Evolutionary conservation across 2,888 invertebrate species (phyloP).

Genomic region (Hemicrepidius hirtus): DNA sequence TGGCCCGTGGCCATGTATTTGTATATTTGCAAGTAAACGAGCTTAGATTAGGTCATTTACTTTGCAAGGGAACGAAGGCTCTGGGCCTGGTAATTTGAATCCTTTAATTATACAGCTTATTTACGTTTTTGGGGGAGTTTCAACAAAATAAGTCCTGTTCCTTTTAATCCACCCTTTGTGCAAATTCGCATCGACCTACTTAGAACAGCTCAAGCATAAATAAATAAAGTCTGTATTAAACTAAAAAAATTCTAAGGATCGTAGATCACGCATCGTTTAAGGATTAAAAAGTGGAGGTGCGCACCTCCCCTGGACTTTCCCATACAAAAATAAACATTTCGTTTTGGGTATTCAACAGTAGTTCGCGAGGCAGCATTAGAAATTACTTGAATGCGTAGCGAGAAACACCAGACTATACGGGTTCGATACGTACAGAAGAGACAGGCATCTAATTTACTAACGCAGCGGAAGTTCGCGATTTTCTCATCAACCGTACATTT

Average conservation of each 20-base stretch:
- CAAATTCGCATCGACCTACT: conserved; percentile 1
- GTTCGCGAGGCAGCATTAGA: too few relatives aligned
- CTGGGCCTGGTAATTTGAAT: conserved; percentile 35
- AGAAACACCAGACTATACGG: too few relatives aligned
- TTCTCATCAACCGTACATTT: too few relatives aligned
- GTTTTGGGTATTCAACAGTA: too few relatives aligned
- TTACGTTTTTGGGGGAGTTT: conserved; percentile 40
- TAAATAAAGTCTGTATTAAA: not conserved
- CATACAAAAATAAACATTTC: too few relatives aligned
- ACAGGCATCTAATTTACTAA: too few relatives aligned
- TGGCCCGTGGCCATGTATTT: conserved; percentile 31
- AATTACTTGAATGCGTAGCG: too few relatives aligned
- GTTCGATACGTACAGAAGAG: too few relatives aligned
- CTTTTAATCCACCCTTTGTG: conserved; percentile 29
- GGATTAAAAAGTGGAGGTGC: conserved; percentile 1
- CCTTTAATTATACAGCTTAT: conserved; percentile 43
- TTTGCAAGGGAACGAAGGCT: conserved; percentile 15
- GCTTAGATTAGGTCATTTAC: conserved; percentile 36
- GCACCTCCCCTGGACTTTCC: too few relatives aligned
- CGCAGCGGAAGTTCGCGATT: too few relatives aligned
- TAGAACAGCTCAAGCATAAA: not conserved
- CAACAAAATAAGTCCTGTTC: conserved; percentile 14
- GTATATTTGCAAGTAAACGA: conserved; percentile 45
- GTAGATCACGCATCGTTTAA: conserved; percentile 4
- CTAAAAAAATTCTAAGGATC: not conserved